Evolutionary conservation across 30 jellyfish, hydroid and myxozoan genomes (phyloP).

Genomic region (Turritopsis rubra): DNA sequence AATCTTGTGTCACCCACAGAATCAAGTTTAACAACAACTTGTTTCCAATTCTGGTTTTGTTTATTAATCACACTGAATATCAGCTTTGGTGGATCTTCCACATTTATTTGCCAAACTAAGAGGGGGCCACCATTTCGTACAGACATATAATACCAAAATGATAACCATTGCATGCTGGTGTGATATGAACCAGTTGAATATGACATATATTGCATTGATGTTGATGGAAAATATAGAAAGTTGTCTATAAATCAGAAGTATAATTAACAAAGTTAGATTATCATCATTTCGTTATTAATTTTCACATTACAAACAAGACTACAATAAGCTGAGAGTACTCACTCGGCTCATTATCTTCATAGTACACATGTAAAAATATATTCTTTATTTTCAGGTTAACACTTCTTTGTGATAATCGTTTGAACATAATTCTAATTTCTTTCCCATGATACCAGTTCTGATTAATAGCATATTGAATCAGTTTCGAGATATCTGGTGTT

Average conservation of each 20-base stretch:
- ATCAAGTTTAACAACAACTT: neutral
- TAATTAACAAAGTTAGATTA: too few species aligned
- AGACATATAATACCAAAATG: conserved; percentile 6
- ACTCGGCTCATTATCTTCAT: conserved; percentile 3
- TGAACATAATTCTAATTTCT: neutral
- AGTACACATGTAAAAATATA: neutral
- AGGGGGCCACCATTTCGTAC: neutral
- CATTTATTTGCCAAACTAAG: conserved; percentile 17
- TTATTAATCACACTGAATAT: neutral
- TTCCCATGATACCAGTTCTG: neutral
- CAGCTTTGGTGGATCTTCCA: neutral
- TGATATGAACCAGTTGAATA: neutral
- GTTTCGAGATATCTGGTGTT: conserved; percentile 9
- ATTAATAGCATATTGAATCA: conserved; percentile 6
- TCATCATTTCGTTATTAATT: too few species aligned
- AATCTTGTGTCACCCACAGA: neutral
- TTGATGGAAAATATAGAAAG: neutral
- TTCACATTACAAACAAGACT: neutral
- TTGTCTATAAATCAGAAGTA: neutral
- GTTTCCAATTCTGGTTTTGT: neutral
- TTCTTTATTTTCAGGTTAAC: neutral
- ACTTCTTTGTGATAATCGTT: neutral
- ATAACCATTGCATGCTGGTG: neutral
- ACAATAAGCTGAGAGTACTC: neutral
- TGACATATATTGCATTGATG: neutral